Base-by-base conservation (phyloP, 2,888 invertebrate genomes). In the Agrilus cyanescens region DNA sequence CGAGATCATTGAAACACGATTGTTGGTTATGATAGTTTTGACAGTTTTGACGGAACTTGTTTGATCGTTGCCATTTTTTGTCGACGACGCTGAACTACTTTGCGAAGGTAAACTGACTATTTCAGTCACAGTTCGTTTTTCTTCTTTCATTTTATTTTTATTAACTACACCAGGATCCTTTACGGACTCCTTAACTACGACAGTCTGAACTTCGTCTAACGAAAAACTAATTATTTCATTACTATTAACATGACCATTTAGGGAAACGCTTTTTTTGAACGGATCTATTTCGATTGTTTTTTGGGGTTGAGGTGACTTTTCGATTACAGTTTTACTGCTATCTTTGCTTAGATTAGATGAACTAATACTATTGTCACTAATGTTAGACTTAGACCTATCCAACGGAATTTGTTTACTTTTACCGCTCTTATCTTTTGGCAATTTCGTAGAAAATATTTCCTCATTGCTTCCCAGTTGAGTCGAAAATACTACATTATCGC, bases 381-480 rank as follows among this genome's bases (percentile, higher is more conserved):
- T 40, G 18, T 14, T 39, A 20, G 37, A 14, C 13, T 34, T 20
- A 32, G 38, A 45, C 31, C 45, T 51, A 10, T 25, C 25, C 8
- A 25, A 25, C 25, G 25, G 8, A 3, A 10, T 34, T 18, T 31
- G 25, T 36, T 42, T 40, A 15, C 25, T 38, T 31, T 39, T 44
- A 20, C 35, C 31, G 25, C 25, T 46, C 48, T 61, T 53, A 40
- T 60, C 56, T 49, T 62, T 66, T 13, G 66, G 65, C 45, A 67
- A 49, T 55, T 66, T 67, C 15, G 66, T 67, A 12, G 77, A 75
- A 59, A 82, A 82, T 36, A 82, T 71, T 62, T 80, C 80, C 54
- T 82, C 81, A 56, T 74, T 72, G 55, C 78, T 80, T 25, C 81
- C 82, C 35, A 82, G 67, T 50, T 78, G 74, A 7, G 82, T 82